Evolutionary conservation across 2,113 vertebrate genomes (phyloP), one percentile per base, ranked within the genome.

Genomic region (Nothoprocta pentlandii): DNA sequence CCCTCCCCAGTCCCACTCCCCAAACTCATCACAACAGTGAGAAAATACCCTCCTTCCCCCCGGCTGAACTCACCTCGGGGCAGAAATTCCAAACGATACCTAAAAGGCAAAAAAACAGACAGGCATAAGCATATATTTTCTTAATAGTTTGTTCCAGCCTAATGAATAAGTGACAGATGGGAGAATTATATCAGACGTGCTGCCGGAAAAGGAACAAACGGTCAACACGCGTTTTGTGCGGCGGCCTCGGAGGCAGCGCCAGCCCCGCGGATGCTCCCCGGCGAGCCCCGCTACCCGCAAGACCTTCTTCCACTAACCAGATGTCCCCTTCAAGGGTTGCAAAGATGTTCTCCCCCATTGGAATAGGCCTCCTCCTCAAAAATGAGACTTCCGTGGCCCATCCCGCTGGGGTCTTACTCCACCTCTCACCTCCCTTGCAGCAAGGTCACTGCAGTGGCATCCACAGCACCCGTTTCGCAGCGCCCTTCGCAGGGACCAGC

Each of bases 41-140:
- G 34, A 80, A 53, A 22, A 9, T 28, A 14, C 30, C 78, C 13
- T 34, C 26, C 46, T 41, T 80, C 34, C 71, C 66, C 13, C 19
- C 23, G 26, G 28, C 67, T 4, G 20, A 10, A 96, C 98, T 98
- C 92, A 98, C 98, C 98, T 96, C 19, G 96, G 23, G 90, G 53
- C 16, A 94, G 90, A 85, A 97, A 94, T 64, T 97, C 96, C 97
- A 97, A 96, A 17, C 23, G 91, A 83, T 97, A 98, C 92, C 98
- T 98, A 66, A 69, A 98, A 98, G n/a, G 90, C 3, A 77, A 92
- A 46, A 47, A 78, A 41, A 95, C 10, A 82, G 16, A 64, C 3
- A 41, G 34, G 16, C 1, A 1, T 89, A 4, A 97, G 76, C 62
- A 94, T n/a, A 53, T 6, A 8, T 67, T 75, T 42, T 49, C 62